Conservation (phyloP, 2,888 invertebrate genomes). For the Uropetala carovei region DNA sequence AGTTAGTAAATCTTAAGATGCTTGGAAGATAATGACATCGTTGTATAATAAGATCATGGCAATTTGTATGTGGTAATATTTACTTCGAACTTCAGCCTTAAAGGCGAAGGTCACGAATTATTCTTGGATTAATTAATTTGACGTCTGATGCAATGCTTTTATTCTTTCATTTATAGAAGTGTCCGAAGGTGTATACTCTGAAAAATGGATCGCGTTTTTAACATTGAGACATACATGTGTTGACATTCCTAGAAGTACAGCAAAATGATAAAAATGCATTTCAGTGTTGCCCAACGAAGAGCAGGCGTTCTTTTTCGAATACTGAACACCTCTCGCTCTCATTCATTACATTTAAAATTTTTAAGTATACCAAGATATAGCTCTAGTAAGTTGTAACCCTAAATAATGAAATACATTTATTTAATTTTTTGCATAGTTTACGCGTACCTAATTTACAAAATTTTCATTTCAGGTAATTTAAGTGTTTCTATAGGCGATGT, state of each 20-base stretch:
- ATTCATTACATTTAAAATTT: slow-evolving; percentile 41
- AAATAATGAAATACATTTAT: not conserved
- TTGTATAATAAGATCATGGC: not conserved
- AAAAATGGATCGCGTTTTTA: not conserved
- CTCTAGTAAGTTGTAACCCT: slow-evolving; percentile 5
- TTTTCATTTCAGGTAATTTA: slow-evolving; percentile 32
- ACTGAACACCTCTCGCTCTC: not conserved
- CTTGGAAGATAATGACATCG: not conserved
- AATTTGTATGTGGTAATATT: not conserved
- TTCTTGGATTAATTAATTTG: not conserved
- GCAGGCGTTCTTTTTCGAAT: slow-evolving; percentile 35
- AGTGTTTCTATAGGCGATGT: slow-evolving; percentile 85
- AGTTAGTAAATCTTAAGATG: not conserved
- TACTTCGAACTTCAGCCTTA: not conserved
- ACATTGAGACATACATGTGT: not conserved
- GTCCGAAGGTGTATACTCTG: not conserved
- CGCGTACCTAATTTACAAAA: not conserved
- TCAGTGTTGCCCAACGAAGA: slow-evolving; percentile 23
- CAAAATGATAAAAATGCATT: not conserved
- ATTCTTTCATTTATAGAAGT: not conserved
- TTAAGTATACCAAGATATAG: not conserved
- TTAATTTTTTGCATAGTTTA: no score
- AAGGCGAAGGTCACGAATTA: slow-evolving; percentile 11
- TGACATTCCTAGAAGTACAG: not conserved
- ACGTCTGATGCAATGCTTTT: slow-evolving; percentile 38